Conservation (phyloP, 2,888 invertebrate species). For the Drosophila macrospina region DNA sequence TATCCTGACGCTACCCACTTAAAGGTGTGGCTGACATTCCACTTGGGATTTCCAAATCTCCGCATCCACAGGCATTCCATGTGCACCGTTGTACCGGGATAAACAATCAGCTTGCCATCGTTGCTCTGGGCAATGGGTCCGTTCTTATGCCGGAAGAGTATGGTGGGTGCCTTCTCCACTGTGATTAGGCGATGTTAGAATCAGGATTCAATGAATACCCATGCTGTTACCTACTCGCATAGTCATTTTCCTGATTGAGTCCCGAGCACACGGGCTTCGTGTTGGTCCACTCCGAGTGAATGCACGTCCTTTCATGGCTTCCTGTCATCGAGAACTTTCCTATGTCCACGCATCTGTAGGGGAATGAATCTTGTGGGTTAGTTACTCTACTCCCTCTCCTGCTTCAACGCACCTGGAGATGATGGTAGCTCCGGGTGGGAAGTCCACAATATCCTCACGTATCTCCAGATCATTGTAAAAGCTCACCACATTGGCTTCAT, state of each 20-base stretch:
- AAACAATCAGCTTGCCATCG: conserved; percentile 93
- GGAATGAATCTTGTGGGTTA: neutral
- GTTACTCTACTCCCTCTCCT: neutral
- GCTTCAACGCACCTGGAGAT: conserved; percentile 86
- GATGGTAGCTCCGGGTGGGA: conserved; percentile 90
- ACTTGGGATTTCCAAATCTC: conserved; percentile 93
- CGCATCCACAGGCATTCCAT: conserved; percentile 96
- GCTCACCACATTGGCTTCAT: conserved; percentile 92
- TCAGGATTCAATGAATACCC: neutral
- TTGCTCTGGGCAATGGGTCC: conserved; percentile 95
- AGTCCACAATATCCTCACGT: conserved; percentile 91
- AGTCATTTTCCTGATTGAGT: conserved; percentile 94
- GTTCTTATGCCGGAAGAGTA: conserved; percentile 91
- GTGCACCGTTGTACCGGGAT: conserved; percentile 93
- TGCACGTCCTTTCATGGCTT: conserved; percentile 89
- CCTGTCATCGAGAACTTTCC: conserved; percentile 95
- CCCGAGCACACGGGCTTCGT: conserved; percentile 92
- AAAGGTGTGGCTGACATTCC: conserved; percentile 90
- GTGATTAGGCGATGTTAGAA: neutral
- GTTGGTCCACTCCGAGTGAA: conserved; percentile 93
- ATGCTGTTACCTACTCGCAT: conserved; percentile 89
- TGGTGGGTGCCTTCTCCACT: conserved; percentile 95
- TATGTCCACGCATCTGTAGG: conserved; percentile 90
- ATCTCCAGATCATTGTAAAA: conserved; percentile 93
- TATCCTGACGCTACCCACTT: conserved; percentile 76